Conservation (phyloP, 2,797 vertebrate species). For the Taeniopygia guttata region DNA sequence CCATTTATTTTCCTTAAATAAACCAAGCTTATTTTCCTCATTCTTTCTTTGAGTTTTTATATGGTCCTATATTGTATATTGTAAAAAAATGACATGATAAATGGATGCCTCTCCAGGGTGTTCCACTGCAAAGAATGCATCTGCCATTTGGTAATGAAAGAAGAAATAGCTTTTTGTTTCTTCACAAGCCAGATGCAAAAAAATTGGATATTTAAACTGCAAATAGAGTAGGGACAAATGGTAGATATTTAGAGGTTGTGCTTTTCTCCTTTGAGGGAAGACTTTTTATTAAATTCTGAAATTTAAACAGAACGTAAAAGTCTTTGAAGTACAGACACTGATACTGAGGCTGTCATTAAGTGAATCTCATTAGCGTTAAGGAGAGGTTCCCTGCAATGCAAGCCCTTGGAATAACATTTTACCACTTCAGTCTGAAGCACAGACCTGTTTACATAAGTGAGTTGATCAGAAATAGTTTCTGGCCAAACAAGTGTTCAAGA, state of each 20-base stretch:
- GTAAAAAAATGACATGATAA: neutral
- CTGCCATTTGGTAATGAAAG: neutral
- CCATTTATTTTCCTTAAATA: neutral
- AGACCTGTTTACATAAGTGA: slow-evolving; percentile 39
- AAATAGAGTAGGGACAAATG: neutral
- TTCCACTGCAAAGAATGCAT: neutral
- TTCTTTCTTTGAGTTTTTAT: neutral
- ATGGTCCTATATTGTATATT: neutral
- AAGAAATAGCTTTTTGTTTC: neutral
- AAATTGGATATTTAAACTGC: neutral
- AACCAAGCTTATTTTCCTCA: neutral
- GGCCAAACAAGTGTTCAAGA: slow-evolving; percentile 24
- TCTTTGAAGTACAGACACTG: neutral
- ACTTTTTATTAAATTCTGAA: slow-evolving; percentile 1
- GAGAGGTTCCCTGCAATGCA: neutral
- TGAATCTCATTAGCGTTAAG: neutral
- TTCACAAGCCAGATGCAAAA: neutral
- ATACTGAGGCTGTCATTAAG: neutral
- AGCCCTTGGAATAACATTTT: slow-evolving; percentile 33
- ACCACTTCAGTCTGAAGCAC: neutral
- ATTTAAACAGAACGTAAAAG: neutral
- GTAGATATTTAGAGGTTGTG: neutral
- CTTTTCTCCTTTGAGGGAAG: neutral
- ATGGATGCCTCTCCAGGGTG: neutral
- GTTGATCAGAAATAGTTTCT: slow-evolving; percentile 33